Percentiles rank a stretch among this genome's conserved stretches.
These are phyloP conservation scores for Meliscaeva auricollis DNA, from an alignment of 2,888 invertebrate species.

Conservation along the genomic window DNA sequence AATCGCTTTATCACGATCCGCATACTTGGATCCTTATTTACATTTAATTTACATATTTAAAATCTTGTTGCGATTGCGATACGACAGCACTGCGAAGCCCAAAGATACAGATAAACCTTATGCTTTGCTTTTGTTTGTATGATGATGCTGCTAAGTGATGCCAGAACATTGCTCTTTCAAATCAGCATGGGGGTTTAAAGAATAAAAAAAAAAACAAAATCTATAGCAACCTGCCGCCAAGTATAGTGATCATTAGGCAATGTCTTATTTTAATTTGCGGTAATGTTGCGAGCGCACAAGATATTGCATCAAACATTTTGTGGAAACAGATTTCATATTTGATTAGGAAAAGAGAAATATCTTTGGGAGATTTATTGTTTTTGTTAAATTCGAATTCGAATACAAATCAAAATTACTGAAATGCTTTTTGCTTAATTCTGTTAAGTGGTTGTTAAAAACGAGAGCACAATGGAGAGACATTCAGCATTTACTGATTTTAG, in stretches of 20 bases:
- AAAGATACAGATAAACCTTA: constrained; percentile 69
- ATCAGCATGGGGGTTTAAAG: constrained; percentile 25
- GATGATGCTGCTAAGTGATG: constrained; percentile 42
- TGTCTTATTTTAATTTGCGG: constrained; percentile 60
- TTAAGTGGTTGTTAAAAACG: no score
- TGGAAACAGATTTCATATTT: constrained; percentile 52
- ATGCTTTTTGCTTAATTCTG: neutral
- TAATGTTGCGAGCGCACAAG: constrained; percentile 47
- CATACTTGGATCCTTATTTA: constrained; percentile 76
- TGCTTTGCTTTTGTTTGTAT: constrained; percentile 61
- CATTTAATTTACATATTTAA: constrained; percentile 77
- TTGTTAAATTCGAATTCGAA: neutral
- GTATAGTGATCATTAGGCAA: constrained; percentile 62
- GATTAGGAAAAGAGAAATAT: constrained; percentile 38
- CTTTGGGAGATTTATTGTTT: constrained; percentile 58
- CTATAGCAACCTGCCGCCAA: constrained; percentile 35
- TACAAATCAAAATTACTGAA: constrained; percentile 67
- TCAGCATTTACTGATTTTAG: no score
- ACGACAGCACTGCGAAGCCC: constrained; percentile 66
- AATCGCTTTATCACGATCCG: constrained; percentile 76
- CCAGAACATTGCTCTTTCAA: constrained; percentile 49
- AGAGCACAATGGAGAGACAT: no score
- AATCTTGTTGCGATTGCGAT: constrained; percentile 76
- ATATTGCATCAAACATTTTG: constrained; percentile 41
- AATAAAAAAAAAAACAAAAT: neutral